These are phyloP conservation scores for Euphydryas editha DNA, from an alignment of 2,888 invertebrate species.

Conservation along the genomic window DNA sequence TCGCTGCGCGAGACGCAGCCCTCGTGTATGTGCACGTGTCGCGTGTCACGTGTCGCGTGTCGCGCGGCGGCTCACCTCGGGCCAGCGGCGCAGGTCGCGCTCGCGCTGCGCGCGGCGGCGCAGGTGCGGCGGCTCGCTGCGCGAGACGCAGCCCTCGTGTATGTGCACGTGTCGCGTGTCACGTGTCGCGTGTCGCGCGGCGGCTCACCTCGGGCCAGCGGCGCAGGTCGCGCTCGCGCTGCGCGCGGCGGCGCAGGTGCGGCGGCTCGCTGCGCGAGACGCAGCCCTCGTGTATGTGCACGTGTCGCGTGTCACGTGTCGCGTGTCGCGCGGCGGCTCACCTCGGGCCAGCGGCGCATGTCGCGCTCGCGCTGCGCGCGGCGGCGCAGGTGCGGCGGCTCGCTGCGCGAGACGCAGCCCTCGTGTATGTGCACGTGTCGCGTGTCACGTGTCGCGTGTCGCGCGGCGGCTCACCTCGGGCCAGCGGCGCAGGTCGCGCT, in stretches of 20 bases:
- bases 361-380: background rate
- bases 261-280: no score
- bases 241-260: conserved; percentile 61
- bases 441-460: background rate
- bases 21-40: background rate
- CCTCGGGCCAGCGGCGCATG: conserved; percentile 1
- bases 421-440: background rate
- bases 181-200: conserved; percentile 55
- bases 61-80: background rate
- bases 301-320: no score
- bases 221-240: background rate
- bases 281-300: no score
- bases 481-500: no score
- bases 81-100: background rate
- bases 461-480: no score
- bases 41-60: background rate
- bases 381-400: no score
- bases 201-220: no score
- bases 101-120: background rate
- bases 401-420: no score
- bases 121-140: no score
- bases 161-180: background rate
- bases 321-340: no score
- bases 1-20: background rate
- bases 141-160: no score